Conservation (phyloP, 2,797 vertebrate species). For the Megalops cyprinoides region DNA sequence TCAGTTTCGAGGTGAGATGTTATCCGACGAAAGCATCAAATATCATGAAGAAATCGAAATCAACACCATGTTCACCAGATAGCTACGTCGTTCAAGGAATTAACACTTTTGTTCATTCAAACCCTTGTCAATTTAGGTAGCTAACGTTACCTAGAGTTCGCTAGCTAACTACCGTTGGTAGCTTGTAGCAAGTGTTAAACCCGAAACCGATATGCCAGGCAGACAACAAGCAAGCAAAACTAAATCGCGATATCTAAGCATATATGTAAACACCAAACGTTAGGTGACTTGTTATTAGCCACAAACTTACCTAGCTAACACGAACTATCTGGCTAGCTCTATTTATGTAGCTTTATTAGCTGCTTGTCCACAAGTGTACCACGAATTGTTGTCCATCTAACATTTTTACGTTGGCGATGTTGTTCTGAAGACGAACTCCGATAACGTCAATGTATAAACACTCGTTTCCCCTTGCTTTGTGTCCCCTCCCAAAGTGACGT, state of each 20-base stretch:
- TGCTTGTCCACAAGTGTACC: not conserved
- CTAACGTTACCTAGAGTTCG: not conserved
- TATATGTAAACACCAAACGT: not conserved
- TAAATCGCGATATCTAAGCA: not conserved
- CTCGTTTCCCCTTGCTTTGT: not conserved
- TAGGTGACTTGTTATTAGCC: not conserved
- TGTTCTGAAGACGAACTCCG: not conserved
- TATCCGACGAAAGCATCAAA: not conserved
- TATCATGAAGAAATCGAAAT: not conserved
- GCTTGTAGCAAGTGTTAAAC: no score
- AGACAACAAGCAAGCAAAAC: no score
- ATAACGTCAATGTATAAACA: not conserved
- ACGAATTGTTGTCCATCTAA: no score
- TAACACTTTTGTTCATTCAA: not conserved
- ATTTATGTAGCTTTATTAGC: not conserved
- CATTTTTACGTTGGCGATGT: not conserved
- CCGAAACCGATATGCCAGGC: no score
- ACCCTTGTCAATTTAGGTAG: not conserved
- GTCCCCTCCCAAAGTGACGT: slow-evolving; percentile 5
- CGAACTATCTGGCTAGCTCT: not conserved
- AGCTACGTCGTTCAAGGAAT: no score
- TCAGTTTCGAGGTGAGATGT: no score
- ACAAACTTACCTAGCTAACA: not conserved
- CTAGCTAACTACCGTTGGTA: not conserved
- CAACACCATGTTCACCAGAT: no score